Base-by-base conservation (phyloP, 2,797 vertebrate genomes). In the Botia almorhae region DNA sequence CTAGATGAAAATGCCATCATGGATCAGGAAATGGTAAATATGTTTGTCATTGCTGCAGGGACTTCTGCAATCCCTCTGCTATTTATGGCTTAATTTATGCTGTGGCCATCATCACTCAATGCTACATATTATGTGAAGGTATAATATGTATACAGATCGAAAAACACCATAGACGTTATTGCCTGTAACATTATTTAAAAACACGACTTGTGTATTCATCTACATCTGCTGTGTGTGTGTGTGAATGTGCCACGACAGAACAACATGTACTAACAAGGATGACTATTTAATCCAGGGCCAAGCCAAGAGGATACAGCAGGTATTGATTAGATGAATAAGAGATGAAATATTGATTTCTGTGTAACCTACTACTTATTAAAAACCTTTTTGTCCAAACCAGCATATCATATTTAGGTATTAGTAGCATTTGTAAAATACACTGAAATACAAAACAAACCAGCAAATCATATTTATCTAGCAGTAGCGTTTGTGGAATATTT, bases 181-280 rank as follows among this genome's bases (percentile, higher is more conserved):
- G 2, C 7, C 19, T 36, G 36, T 64, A 55, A n/a, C n/a, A 11
- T n/a, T 13, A 7, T 11, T 68, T 53, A 5, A 53, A 51, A 53
- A 60, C 39, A 36, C 21, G 26, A 6, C 26, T 65, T 63, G 14
- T 69, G 56, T 69, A 19, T 79, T 77, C 19, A 11, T 74, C 14
- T 83, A 4, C 97, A 99, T 85, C 91, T 99, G 83, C 87, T 99
- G 74, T 99, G 97, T 26, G 23, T 26, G 23, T 26, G 23, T 4
- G 95, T 99, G 84, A 97, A 99, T 86, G 96, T 99, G 97, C 98
- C 98, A 99, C 0, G 96, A 97, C 82, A 96, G 96, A 1, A 99
- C 98, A 0, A 97, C 96, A 1, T 96, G 96, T 70, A 97, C 94
- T 0, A 94, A 91, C 82, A 81, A 92, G 72, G 97, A 98, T 0